Percentiles rank a stretch among this genome's conserved stretches.
These are phyloP conservation scores for Aphelinus certus DNA, from an alignment of 1,140 invertebrate species.

Conservation along the genomic window DNA sequence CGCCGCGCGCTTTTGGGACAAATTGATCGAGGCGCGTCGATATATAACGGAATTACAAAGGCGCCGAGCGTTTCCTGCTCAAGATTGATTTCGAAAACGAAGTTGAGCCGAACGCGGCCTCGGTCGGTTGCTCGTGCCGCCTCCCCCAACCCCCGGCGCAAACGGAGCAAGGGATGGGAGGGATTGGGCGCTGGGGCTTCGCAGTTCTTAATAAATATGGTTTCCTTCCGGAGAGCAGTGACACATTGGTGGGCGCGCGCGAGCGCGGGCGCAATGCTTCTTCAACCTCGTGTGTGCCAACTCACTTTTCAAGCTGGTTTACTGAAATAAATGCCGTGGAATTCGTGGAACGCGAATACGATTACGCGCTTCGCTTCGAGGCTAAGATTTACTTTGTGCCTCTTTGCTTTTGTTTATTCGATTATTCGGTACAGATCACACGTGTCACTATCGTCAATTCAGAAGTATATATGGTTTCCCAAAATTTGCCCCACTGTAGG, in stretches of 20 bases:
- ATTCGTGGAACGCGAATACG: too few species aligned
- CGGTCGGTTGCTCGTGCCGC: constrained; percentile 21
- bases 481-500: neutral
- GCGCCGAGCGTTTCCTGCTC: constrained; percentile 30
- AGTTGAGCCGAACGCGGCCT: constrained; percentile 32
- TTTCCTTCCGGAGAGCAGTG: constrained; percentile 42
- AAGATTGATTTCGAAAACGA: constrained; percentile 40
- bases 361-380: too few species aligned
- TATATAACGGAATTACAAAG: constrained; percentile 21
- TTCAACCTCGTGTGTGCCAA: neutral
- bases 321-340: constrained; percentile 22
- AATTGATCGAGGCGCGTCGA: constrained; percentile 24
- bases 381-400: too few species aligned
- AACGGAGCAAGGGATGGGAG: constrained; percentile 11
- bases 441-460: too few species aligned
- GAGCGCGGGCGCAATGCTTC: neutral
- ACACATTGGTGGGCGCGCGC: constrained; percentile 42
- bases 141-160: constrained; percentile 23
- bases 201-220: constrained; percentile 51
- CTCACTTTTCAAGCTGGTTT: constrained; percentile 9
- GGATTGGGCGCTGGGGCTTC: constrained; percentile 42
- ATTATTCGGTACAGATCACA: too few species aligned
- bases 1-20: constrained; percentile 26
- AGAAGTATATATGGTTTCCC: neutral
- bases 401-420: too few species aligned